These are phyloP conservation scores for Caracal caracal DNA, from an alignment of 2,113 vertebrate species.

Conservation along the genomic window DNA sequence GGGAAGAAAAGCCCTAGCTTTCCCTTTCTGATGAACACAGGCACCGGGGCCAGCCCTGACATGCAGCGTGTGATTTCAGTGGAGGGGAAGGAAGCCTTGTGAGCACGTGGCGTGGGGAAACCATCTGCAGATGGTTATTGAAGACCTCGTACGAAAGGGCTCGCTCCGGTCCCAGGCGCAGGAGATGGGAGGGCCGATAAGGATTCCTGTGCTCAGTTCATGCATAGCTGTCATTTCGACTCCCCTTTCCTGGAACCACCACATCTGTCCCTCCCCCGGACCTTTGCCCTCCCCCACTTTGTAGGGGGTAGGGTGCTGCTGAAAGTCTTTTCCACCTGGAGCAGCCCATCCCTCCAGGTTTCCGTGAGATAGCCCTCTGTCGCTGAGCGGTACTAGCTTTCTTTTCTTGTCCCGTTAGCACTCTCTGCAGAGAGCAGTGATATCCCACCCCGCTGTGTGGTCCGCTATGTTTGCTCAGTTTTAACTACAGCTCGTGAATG, in stretches of 20 bases:
- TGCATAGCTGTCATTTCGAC: neutral
- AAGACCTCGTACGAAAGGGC: neutral
- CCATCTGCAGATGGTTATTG: neutral
- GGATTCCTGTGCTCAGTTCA: neutral
- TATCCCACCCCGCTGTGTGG: neutral
- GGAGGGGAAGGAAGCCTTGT: neutral
- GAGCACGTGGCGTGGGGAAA: fast-evolving
- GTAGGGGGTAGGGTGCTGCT: neutral
- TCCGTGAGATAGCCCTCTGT: neutral
- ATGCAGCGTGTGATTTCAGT: neutral
- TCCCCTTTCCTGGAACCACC: neutral
- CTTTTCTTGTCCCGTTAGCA: too few relatives aligned
- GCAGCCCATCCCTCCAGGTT: neutral
- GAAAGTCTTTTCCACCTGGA: neutral
- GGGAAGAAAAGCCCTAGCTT: neutral
- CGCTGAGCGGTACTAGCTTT: fast-evolving
- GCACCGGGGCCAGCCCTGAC: neutral
- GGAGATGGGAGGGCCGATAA: neutral
- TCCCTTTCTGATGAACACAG: neutral
- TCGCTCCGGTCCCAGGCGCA: fast-evolving
- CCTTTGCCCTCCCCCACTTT: neutral
- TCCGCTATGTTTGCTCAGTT: neutral
- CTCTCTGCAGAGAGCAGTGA: neutral
- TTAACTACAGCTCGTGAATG: neutral
- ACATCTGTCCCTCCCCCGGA: too few relatives aligned